Evolutionary conservation across 2,113 vertebrate species (phyloP).

Genomic region (Oncorhynchus nerka): DNA sequence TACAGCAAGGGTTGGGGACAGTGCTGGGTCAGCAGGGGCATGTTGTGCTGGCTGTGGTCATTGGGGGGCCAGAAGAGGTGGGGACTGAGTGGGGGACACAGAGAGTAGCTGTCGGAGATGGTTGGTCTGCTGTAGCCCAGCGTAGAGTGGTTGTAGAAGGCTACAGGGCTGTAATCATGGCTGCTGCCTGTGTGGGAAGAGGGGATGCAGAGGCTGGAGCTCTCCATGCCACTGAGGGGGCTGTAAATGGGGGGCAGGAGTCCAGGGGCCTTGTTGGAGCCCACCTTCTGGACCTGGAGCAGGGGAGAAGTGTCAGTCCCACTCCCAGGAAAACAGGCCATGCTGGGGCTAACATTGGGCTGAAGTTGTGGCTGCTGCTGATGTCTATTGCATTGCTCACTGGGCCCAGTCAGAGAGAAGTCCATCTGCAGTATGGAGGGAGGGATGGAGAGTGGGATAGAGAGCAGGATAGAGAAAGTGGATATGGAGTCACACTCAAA

Average conservation of each 20-base stretch:
- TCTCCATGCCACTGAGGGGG: slow-evolving; percentile 76
- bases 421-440: slow-evolving; percentile 13
- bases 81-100: slow-evolving; percentile 77
- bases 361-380: neutral
- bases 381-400: slow-evolving; percentile 44
- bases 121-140: slow-evolving; percentile 75
- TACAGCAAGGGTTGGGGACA: slow-evolving; percentile 82
- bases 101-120: slow-evolving; percentile 62
- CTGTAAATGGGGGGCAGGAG: slow-evolving; percentile 73
- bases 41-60: slow-evolving; percentile 67
- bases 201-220: slow-evolving; percentile 81
- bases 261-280: slow-evolving; percentile 71
- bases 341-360: slow-evolving; percentile 7
- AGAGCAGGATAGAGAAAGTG: too few relatives aligned
- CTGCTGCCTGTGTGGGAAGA: slow-evolving; percentile 81
- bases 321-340: slow-evolving; percentile 75
- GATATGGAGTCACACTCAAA: too few relatives aligned
- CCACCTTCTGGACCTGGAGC: slow-evolving; percentile 79
- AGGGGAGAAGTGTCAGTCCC: slow-evolving; percentile 66
- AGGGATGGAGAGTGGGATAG: too few relatives aligned
- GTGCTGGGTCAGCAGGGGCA: slow-evolving; percentile 78
- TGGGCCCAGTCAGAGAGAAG: neutral
- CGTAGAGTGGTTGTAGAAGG: slow-evolving; percentile 82
- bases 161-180: slow-evolving; percentile 80
- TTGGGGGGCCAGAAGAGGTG: slow-evolving; percentile 78